These are phyloP conservation scores for Papilio helenus DNA, from an alignment of 1,140 invertebrate species.

Conservation along the genomic window DNA sequence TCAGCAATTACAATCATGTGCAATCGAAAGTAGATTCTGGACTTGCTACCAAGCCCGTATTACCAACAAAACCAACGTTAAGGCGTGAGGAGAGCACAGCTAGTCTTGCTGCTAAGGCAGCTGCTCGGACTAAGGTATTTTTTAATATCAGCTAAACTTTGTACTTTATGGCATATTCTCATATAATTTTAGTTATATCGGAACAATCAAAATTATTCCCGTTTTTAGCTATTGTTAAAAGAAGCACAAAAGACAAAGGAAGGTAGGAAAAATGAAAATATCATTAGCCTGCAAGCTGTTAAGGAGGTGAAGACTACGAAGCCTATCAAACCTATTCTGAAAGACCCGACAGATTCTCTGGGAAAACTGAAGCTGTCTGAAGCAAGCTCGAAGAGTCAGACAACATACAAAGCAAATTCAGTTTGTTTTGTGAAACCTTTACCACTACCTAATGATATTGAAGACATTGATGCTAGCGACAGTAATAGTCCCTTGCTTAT, in stretches of 20 bases:
- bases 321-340: constrained; percentile 61
- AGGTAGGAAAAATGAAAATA: constrained; percentile 58
- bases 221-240: constrained; percentile 62
- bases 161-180: background rate
- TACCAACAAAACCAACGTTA: constrained; percentile 63
- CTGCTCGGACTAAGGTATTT: constrained; percentile 58
- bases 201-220: no score
- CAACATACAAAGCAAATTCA: constrained; percentile 24
- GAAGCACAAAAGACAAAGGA: constrained; percentile 59
- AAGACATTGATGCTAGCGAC: constrained; percentile 88
- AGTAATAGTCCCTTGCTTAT: constrained; percentile 89
- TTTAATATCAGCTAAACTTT: constrained; percentile 17
- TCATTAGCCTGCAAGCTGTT: constrained; percentile 56
- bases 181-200: background rate
- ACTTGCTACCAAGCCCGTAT: constrained; percentile 52
- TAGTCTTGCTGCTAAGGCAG: constrained; percentile 61
- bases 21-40: constrained; percentile 79
- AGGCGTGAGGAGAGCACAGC: constrained; percentile 76
- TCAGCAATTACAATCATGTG: constrained; percentile 77
- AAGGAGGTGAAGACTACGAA: constrained; percentile 63
- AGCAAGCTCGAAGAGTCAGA: constrained; percentile 39
- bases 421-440: constrained; percentile 44
- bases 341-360: constrained; percentile 66
- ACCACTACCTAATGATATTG: constrained; percentile 68
- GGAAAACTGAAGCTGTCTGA: constrained; percentile 65